phyloP scores from a whole-genome alignment of 2,797 vertebrate species.

The Staurois parvus region DNA sequence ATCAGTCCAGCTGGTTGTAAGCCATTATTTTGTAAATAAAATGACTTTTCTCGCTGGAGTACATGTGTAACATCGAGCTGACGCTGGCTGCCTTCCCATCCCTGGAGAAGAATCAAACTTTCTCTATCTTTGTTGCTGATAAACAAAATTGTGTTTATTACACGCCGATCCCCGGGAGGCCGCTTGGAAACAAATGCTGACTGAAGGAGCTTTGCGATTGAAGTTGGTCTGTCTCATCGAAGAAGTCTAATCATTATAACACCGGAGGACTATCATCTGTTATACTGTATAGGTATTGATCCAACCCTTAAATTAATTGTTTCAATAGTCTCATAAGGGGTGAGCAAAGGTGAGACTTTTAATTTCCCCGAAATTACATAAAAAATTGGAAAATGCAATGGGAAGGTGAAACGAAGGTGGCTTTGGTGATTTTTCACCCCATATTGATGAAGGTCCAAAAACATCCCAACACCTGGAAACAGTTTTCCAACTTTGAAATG shows the following conservation, averaged over 20 bases:
- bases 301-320: too few species aligned
- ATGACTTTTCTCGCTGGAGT: background rate
- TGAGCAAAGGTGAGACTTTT: too few species aligned
- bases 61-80: background rate
- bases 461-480: too few species aligned
- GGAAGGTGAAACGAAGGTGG: too few species aligned
- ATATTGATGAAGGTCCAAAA: too few species aligned
- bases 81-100: background rate
- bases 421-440: too few species aligned
- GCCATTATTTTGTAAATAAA: constrained; percentile 3
- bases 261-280: too few species aligned
- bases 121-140: background rate
- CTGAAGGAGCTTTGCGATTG: background rate
- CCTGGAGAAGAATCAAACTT: background rate
- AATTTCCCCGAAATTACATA: too few species aligned
- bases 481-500: too few species aligned
- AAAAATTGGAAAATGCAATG: too few species aligned
- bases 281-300: too few species aligned
- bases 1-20: background rate
- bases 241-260: background rate
- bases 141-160: background rate
- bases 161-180: background rate
- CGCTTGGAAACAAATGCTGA: background rate
- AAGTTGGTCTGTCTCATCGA: background rate
- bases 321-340: too few species aligned